Evolutionary conservation across 2,888 invertebrate species (phyloP), one percentile per base, ranked within the genome.

Genomic region (Panorpa germanica): DNA sequence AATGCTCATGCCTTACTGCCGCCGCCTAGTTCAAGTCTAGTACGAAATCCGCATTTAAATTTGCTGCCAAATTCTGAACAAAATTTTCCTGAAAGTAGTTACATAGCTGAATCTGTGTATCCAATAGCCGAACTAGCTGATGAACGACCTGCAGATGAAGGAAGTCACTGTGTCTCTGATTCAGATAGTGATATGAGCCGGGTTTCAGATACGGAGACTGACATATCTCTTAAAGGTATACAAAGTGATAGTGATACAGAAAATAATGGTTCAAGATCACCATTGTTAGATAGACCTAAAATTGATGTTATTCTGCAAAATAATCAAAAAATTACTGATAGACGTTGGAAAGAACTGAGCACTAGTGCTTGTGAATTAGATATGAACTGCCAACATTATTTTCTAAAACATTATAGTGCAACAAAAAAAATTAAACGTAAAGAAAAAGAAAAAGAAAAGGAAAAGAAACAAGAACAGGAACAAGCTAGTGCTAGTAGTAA

Each of bases 111-210:
- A 50, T 75, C 76, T 34, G 69, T 78, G 2, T 81, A 82, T 50
- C 81, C 83, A 4, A 82, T 83, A 40, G 81, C 77, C 2, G 83
- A 83, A 53, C 80, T 80, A 47, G 72, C 75, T 1, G 82, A 80
- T 44, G 81, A 82, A 50, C 73, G 57, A 49, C 47, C 49, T 38
- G 39, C 50, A 34, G 43, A 45, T 40, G 45, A 56, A 41, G 47
- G 44, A 40, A 42, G 47, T 18, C n/a, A n/a, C n/a, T n/a, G n/a
- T n/a, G 43, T 25, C 3, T 21, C 29, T 7, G 33, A 29, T 9
- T 22, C 21, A 17, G 29, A 29, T 9, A n/a, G n/a, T n/a, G n/a
- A n/a, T n/a, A 33, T 18, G 12, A 12, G 5, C 10, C n/a, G 3
- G 23, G 36, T 23, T 21, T 28, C 31, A 24, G 28, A 22, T 29